Evolutionary conservation across 2,888 invertebrate genomes (phyloP), one percentile per base, ranked within the genome.

Genomic region (Morpho deidamia): DNA sequence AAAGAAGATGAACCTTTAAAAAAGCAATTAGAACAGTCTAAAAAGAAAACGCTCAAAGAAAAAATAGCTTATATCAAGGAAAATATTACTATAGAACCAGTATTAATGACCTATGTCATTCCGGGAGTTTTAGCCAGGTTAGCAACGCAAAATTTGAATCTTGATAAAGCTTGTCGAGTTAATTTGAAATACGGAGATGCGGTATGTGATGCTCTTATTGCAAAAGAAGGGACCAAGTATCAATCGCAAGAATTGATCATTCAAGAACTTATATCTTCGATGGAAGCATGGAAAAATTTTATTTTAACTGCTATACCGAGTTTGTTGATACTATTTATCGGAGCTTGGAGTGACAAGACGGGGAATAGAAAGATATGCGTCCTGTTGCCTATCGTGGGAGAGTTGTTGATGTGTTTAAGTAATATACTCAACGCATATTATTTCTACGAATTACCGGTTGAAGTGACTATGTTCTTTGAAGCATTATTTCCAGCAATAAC

Each of bases 111-210:
- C 53, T 93, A 92, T 66, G 91, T 93, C 0, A 81, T 93, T 60
- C 93, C 93, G 2, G 91, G 91, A 60, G 89, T 90, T 0, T 68
- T 92, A n/a, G 92, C 94, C 0, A 92, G 93, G 58, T 75, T 96
- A 52, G 95, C 95, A 3, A 95, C 95, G 5, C 96, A 96, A 79
- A 96, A 96, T 78, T 78, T 96, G 12, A 95, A 95, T 78, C 84
- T 96, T 64, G 96, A 96, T 70, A 96, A 96, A 81, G 96, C 96
- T 0, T 96, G 96, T 68, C 84, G 95, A 12, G 95, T 96, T 0
- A 96, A 96, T 70, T 86, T 95, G 69, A 87, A 86, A 0, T 95
- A 94, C 70, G 90, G 93, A 0, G 91, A 92, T 48, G 83, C 90
- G 51, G 91, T 96, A 0, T 96, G 96, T 74, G 92, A 93, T 67